A percentile compares a stretch with the other conserved stretches of the same genome.
These are phyloP conservation scores for Grammomys surdaster DNA, from an alignment of 2,113 vertebrate species.

Conservation along the genomic window DNA sequence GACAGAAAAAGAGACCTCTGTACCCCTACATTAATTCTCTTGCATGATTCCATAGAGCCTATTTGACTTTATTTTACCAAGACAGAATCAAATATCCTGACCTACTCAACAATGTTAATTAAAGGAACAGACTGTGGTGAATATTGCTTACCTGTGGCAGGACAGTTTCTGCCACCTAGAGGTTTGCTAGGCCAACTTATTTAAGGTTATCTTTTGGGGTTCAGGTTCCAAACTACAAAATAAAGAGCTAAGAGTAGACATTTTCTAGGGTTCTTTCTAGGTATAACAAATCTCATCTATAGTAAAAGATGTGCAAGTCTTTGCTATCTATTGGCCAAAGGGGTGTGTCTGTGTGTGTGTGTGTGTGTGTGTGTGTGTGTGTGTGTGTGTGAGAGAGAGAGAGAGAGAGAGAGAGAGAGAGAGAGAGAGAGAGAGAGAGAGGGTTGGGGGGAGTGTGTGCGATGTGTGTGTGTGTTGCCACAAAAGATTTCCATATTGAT, in stretches of 20 bases:
- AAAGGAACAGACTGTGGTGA: conserved; percentile 15
- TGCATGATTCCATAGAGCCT: background rate
- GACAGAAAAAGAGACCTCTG: background rate
- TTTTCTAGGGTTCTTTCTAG: background rate
- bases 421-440: no score
- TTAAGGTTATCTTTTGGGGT: background rate
- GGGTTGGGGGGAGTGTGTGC: background rate
- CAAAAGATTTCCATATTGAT: background rate
- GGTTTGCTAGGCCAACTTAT: conserved; percentile 39
- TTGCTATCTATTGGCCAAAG: background rate
- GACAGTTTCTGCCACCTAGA: conserved; percentile 64
- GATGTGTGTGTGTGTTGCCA: background rate
- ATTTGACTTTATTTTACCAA: background rate
- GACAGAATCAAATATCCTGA: background rate
- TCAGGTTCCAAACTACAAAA: conserved; percentile 5
- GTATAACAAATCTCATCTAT: background rate
- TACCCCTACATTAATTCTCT: background rate
- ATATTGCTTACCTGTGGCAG: background rate
- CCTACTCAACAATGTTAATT: conserved; percentile 32
- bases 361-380: background rate
- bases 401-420: no score
- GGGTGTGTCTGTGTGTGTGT: background rate
- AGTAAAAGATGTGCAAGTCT: background rate
- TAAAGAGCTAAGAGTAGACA: background rate
- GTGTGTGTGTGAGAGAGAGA: background rate